Percentiles rank a stretch among this genome's conserved stretches.
Conservation (phyloP, 2,113 vertebrate genomes). For the Orientallactaga bullata region DNA sequence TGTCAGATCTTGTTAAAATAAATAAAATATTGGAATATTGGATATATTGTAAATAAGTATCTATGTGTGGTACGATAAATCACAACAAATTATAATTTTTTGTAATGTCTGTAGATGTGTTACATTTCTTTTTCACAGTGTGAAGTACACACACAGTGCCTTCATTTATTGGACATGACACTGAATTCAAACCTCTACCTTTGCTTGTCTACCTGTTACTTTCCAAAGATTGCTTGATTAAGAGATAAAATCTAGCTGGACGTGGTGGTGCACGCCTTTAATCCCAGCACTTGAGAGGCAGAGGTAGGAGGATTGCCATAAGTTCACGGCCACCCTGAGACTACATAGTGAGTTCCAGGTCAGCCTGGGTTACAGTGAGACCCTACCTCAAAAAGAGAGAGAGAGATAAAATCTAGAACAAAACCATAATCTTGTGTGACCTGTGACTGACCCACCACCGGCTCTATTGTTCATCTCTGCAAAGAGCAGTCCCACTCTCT, state of each 20-base stretch:
- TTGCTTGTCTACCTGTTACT: neutral
- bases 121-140: neutral
- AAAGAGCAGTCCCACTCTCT: neutral
- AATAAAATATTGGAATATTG: neutral
- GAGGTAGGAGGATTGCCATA: too few relatives aligned
- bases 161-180: neutral
- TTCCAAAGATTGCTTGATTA: neutral
- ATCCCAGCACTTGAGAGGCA: too few relatives aligned
- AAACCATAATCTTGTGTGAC: neutral
- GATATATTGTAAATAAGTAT: neutral
- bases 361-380: too few relatives aligned
- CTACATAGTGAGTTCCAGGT: too few relatives aligned
- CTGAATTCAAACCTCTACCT: neutral
- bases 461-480: neutral
- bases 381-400: too few relatives aligned
- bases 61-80: neutral
- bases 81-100: neutral
- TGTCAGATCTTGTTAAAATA: neutral
- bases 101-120: neutral
- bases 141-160: neutral
- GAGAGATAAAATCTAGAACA: neutral
- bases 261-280: too few relatives aligned
- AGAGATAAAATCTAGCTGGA: too few relatives aligned
- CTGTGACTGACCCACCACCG: neutral
- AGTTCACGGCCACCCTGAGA: too few relatives aligned